A percentile compares a stretch with the other conserved stretches of the same genome.
Evolutionary conservation across 1,140 invertebrate genomes (phyloP).

Genomic region (Phymorhynchus buccinoides): DNA sequence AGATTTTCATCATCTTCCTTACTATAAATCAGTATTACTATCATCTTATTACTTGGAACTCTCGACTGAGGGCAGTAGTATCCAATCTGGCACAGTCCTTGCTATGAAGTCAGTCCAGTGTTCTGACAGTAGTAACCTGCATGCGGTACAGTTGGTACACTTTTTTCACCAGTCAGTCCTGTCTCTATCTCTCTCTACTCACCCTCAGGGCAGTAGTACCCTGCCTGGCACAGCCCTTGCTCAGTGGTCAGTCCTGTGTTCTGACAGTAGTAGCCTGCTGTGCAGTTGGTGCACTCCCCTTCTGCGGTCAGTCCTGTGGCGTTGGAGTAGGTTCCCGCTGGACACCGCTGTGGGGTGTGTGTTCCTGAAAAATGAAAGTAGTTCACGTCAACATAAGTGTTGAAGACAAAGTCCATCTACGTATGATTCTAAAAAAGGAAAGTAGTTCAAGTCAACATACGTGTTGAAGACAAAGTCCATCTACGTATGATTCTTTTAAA

Average conservation of each 20-base stretch:
- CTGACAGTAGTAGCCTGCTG: slow-evolving; percentile 66
- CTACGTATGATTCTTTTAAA: too few species aligned
- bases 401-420: too few species aligned
- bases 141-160: slow-evolving; percentile 66
- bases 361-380: slow-evolving; percentile 56
- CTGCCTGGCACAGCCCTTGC: slow-evolving; percentile 65
- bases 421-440: too few species aligned
- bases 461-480: too few species aligned
- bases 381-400: too few species aligned
- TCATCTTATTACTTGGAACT: too few species aligned
- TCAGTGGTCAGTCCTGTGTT: slow-evolving; percentile 62
- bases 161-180: slow-evolving; percentile 51
- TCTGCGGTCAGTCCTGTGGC: slow-evolving; percentile 55
- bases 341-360: slow-evolving; percentile 66
- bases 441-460: too few species aligned
- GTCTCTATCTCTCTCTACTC: slow-evolving; percentile 46
- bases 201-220: slow-evolving; percentile 70
- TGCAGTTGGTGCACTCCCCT: slow-evolving; percentile 64
- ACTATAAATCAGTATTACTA: too few species aligned
- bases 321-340: slow-evolving; percentile 68
- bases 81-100: slow-evolving; percentile 65
- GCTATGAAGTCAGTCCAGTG: slow-evolving; percentile 62
- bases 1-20: too few species aligned
- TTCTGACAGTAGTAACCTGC: slow-evolving; percentile 66
- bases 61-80: slow-evolving; percentile 72